These are phyloP conservation scores for Lycaon pictus DNA, from an alignment of 2,113 vertebrate species.

Conservation along the genomic window DNA sequence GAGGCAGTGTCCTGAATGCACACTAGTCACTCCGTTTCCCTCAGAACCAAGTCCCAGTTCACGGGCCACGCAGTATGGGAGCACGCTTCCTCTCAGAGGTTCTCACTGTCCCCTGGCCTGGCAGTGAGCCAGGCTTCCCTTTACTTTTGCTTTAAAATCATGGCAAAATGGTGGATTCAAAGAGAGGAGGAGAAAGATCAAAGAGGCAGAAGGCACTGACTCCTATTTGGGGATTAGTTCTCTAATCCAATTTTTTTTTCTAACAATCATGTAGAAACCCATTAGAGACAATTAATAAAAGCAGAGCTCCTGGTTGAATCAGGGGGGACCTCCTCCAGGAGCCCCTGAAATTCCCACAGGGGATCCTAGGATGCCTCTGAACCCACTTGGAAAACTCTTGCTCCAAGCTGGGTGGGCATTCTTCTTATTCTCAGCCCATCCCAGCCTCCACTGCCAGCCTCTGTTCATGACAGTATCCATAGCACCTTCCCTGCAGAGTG, in stretches of 20 bases:
- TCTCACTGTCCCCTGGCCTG: rapidly evolving
- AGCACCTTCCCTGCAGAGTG: not conserved
- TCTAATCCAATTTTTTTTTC: not conserved
- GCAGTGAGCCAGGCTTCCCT: not conserved
- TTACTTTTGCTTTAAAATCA: not conserved
- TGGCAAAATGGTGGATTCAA: not conserved
- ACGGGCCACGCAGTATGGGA: not conserved
- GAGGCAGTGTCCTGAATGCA: rapidly evolving
- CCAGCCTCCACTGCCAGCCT: not conserved
- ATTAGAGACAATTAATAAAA: not conserved
- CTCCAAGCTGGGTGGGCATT: not conserved
- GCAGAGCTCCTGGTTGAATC: not conserved
- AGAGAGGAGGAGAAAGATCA: not conserved
- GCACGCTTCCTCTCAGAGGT: not conserved
- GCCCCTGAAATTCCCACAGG: not conserved
- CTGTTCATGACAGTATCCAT: not conserved
- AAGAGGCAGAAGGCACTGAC: not conserved
- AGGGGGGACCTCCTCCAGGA: not conserved
- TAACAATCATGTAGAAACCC: not conserved
- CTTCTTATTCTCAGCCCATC: not conserved
- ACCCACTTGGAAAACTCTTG: not conserved
- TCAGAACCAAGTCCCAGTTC: not conserved
- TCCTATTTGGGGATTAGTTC: constrained; percentile 27
- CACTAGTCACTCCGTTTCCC: not conserved
- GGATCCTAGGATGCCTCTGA: not conserved